A percentile compares a stretch with the other conserved stretches of the same genome.
phyloP scores from a whole-genome alignment of 2,797 vertebrate genomes.

The Cossypha heuglini region DNA sequence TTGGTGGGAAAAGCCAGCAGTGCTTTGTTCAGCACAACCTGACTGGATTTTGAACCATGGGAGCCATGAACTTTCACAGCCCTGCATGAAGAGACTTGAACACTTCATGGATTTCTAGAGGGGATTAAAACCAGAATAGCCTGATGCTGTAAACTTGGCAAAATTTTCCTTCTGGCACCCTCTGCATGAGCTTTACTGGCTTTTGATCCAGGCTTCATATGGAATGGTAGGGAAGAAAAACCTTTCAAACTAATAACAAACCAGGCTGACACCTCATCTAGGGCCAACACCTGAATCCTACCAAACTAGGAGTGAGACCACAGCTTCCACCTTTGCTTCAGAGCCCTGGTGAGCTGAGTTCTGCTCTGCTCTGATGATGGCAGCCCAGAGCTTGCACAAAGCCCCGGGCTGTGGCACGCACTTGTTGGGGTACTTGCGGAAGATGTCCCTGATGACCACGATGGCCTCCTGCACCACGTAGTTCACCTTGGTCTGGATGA shows the following conservation, averaged over 20 bases:
- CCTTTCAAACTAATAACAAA: background rate
- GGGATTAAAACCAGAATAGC: background rate
- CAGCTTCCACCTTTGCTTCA: background rate
- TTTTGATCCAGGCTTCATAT: background rate
- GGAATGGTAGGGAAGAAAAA: background rate
- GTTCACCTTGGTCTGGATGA: slow-evolving; percentile 86
- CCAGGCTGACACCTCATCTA: background rate
- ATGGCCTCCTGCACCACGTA: slow-evolving; percentile 94
- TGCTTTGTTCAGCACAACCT: background rate
- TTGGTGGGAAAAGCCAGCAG: background rate
- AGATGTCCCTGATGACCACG: slow-evolving; percentile 97
- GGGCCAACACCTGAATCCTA: background rate
- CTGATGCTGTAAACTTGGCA: background rate
- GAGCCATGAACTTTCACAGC: background rate
- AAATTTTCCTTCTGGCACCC: background rate
- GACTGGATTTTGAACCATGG: background rate
- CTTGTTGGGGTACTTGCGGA: slow-evolving; percentile 99
- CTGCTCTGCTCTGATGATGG: background rate
- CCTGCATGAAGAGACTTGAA: background rate
- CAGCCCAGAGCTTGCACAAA: background rate
- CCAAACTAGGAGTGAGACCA: background rate
- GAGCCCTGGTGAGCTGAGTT: background rate
- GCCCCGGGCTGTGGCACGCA: slow-evolving; percentile 9
- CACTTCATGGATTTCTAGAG: background rate
- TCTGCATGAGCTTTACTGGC: background rate